Evolutionary conservation across 2,113 vertebrate genomes (phyloP), one percentile per base, ranked within the genome.

Genomic region (Oceanites oceanicus): DNA sequence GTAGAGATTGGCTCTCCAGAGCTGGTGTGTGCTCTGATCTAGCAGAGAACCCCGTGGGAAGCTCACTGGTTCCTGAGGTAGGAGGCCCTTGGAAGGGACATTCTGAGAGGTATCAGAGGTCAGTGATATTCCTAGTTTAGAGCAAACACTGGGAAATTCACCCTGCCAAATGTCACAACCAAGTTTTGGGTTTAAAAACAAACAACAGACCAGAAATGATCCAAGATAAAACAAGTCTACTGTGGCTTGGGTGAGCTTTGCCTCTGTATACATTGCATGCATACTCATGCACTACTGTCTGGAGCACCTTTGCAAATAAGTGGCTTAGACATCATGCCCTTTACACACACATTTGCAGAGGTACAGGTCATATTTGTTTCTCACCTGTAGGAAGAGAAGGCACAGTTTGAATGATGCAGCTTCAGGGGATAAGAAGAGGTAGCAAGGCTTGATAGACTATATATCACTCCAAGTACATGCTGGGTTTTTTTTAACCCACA

Each of bases 381-480:
- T 44, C 15, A 14, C 22, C 15, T 45, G 2, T 19, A 26, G 42
- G 40, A 72, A 29, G 52, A 55, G 42, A 66, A 77, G 42, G 23
- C 32, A 55, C 29, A 32, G 32, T 55, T 59, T 94, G 66, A 86
- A 32, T 58, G 47, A 66, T 66, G 25, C 32, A 77, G 50, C 73
- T 84, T 75, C 73, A 61, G 78, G 44, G 44, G 29, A 36, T 49
- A 62, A 55, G 53, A 66, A 34, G 20, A 88, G 56, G 8, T 62
- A 21, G 21, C 34, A 81, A 78, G 30, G 61, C 42, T 78, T 90
- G 38, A n/a, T 53, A 78, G 25, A 58, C 19, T 11, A 10, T 49
- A 3, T 32, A 27, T 72, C 20, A 10, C 50, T 70, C 40, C 20
- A 59, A 59, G n/a, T 45, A 40, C 0, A 0, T n/a, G 55, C 40